Percentiles rank a stretch among this genome's conserved stretches.
These are phyloP conservation scores for Myrmecobius fasciatus DNA, from an alignment of 2,113 vertebrate species.

Conservation along the genomic window DNA sequence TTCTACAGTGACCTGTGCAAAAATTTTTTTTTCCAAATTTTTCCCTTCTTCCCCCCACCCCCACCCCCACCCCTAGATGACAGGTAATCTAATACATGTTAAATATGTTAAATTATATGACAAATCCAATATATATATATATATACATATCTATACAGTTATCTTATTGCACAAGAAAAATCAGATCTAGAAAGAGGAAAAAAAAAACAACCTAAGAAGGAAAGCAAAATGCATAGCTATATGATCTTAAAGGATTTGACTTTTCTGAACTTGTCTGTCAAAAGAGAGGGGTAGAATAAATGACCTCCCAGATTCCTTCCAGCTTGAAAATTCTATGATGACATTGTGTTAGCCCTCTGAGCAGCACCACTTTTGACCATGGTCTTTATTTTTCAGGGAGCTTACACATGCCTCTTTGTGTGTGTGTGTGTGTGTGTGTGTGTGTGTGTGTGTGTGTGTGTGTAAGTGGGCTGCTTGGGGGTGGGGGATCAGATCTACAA, in stretches of 20 bases:
- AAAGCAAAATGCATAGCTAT: too few species aligned
- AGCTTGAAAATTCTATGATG: background rate
- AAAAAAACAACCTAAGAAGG: too few species aligned
- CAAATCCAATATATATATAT: too few species aligned
- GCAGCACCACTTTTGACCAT: background rate
- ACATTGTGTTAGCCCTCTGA: background rate
- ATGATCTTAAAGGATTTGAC: background rate
- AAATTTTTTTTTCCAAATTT: too few species aligned
- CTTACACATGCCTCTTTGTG: background rate
- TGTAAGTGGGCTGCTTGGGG: background rate
- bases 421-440: background rate
- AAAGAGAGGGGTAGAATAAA: background rate
- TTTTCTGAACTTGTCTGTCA: background rate
- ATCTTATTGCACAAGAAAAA: too few species aligned
- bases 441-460: background rate
- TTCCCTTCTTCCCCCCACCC: too few species aligned
- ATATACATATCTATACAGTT: too few species aligned
- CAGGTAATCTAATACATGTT: too few species aligned
- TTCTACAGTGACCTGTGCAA: too few species aligned
- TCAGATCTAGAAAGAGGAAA: too few species aligned
- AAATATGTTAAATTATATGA: too few species aligned
- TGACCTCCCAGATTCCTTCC: background rate
- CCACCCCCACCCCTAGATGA: too few species aligned
- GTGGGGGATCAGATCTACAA: background rate
- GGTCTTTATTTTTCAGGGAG: background rate